Base-by-base conservation (phyloP, 1,140 invertebrate genomes). In the Medauroidea extradentata region DNA sequence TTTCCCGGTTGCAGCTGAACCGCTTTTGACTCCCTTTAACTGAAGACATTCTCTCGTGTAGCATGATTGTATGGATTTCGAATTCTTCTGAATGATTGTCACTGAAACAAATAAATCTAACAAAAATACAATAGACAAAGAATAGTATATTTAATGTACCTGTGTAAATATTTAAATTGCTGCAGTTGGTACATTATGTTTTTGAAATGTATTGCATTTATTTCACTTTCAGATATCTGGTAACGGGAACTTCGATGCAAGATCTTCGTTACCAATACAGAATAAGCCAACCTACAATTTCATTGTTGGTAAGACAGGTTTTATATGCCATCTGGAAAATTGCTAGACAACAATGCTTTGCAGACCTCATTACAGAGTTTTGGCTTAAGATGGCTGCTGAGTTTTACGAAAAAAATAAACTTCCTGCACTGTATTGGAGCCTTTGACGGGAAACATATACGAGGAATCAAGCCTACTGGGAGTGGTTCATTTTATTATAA, bases 401-500 rank as follows among this genome's bases (percentile, higher is more conserved):
- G n/a, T 57, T 57, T 29, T 14, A 57, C 7, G 25, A n/a, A n/a
- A 49, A 25, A 25, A 24, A 25, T 19, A 16, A 52, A 57, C 18
- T 48, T 57, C 21, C 41, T 34, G 14, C 23, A 57, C 18, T 57
- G 54, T 18, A 48, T 57, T 18, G 69, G 65, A 9, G 63, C 66
- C 9, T 48, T 74, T 9, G 69, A 74, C 56, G 67, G 71, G 9
- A 74, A 72, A 48, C 71, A 74, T 44, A 42, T 74, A 14, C 23
- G 46, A n/a, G 64, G 73, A 25, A n/a, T 39, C 49, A 38, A 27
- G 2, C 63, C 67, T 13, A 27, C 13, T 21, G 49, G 62, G 49
- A 69, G 68, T 66, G 71, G 73, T 62, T 71, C 70, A 14, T 55
- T 67, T 44, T 68, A 61, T 65, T 70, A 64, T 34, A 72, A 71